phyloP scores from a whole-genome alignment of 2,797 vertebrate species.

The Heterohyrax brucei region DNA sequence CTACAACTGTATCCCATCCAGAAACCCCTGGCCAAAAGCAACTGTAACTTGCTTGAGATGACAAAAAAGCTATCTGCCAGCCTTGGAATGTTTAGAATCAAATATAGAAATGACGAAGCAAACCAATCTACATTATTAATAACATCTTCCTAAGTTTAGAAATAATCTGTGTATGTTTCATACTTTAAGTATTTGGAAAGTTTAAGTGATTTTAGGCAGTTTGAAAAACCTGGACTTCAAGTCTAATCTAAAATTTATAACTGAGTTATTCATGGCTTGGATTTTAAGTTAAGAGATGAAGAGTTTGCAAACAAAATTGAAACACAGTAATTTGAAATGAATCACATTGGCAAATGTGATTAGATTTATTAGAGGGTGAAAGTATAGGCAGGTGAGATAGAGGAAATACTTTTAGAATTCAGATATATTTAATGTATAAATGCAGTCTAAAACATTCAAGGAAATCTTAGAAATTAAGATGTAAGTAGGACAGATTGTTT shows the following conservation, averaged over 20 bases:
- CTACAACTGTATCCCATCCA: neutral
- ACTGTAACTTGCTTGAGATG: neutral
- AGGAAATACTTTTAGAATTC: neutral
- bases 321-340: conserved; percentile 28
- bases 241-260: conserved; percentile 47
- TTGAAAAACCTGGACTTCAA: conserved; percentile 43
- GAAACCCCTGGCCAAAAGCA: conserved; percentile 38
- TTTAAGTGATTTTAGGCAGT: conserved; percentile 59
- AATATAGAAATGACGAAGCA: conserved; percentile 25
- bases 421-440: conserved; percentile 65
- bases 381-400: neutral
- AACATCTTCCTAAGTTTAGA: neutral
- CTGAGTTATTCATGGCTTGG: conserved; percentile 25
- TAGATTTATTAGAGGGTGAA: conserved; percentile 34
- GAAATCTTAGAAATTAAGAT: conserved; percentile 60
- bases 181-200: conserved; percentile 29
- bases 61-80: conserved; percentile 3
- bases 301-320: conserved; percentile 58
- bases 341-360: conserved; percentile 42
- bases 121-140: conserved; percentile 12
- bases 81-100: conserved; percentile 33
- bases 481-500: conserved; percentile 49
- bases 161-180: conserved; percentile 27
- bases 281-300: conserved; percentile 46
- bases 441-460: conserved; percentile 22